A percentile compares a stretch with the other conserved stretches of the same genome.
phyloP scores from a whole-genome alignment of 2,888 invertebrate species.

The Tachina lurida region DNA sequence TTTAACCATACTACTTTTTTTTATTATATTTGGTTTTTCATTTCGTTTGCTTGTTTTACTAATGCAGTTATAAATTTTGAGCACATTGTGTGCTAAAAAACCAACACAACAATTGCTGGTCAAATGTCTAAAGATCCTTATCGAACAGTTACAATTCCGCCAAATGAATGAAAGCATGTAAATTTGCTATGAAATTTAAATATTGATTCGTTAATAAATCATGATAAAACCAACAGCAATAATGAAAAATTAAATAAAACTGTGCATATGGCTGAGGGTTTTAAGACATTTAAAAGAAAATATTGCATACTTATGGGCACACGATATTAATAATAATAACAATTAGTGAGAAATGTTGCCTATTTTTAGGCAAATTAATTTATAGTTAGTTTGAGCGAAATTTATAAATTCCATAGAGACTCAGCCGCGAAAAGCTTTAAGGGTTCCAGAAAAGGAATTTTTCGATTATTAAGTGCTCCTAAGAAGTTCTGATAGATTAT shows the following conservation, averaged over 20 bases:
- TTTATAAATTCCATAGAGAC: too few relatives aligned
- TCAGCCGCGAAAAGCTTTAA: too few relatives aligned
- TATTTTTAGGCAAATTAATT: too few relatives aligned
- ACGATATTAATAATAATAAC: too few relatives aligned
- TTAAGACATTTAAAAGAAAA: not conserved
- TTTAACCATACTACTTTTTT: slow-evolving; percentile 32
- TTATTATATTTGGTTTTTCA: slow-evolving; percentile 20
- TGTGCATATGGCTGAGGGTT: not conserved
- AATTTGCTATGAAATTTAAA: slow-evolving; percentile 66
- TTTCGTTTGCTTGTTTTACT: slow-evolving; percentile 61
- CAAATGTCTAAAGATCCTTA: slow-evolving; percentile 69
- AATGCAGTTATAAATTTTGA: slow-evolving; percentile 65
- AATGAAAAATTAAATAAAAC: slow-evolving; percentile 5
- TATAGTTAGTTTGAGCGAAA: too few relatives aligned
- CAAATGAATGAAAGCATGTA: slow-evolving; percentile 50
- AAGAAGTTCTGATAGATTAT: too few relatives aligned
- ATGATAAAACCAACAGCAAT: slow-evolving; percentile 45
- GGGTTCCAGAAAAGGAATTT: too few relatives aligned
- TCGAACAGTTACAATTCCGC: slow-evolving; percentile 35
- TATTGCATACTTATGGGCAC: slow-evolving; percentile 7
- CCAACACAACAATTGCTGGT: slow-evolving; percentile 57
- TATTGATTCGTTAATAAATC: slow-evolving; percentile 71
- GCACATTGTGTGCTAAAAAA: slow-evolving; percentile 47
- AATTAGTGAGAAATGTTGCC: too few relatives aligned
- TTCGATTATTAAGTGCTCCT: too few relatives aligned